phyloP scores from a whole-genome alignment of 2,888 invertebrate species.

The Plebejus argus region DNA sequence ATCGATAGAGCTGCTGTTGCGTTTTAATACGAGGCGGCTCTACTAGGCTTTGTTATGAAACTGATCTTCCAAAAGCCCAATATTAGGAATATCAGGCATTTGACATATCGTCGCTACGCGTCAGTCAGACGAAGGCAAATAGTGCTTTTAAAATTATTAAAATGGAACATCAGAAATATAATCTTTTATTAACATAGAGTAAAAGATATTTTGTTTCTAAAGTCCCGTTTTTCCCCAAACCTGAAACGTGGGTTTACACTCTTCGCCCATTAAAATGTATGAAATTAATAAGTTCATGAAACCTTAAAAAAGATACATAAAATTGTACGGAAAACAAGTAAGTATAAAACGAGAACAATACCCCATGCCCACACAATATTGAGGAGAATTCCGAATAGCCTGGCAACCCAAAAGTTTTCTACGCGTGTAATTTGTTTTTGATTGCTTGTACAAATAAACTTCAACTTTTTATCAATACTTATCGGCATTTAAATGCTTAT shows the following conservation, averaged over 20 bases:
- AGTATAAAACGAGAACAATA: neutral
- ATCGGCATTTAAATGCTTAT: neutral
- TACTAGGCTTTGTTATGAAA: neutral
- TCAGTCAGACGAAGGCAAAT: no score
- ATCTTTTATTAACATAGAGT: no score
- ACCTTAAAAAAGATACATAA: neutral
- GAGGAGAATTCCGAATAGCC: neutral
- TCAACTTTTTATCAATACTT: conserved; percentile 12
- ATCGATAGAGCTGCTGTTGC: neutral
- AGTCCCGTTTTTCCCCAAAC: no score
- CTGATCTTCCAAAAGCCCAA: neutral
- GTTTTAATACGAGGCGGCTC: neutral
- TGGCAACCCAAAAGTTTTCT: conserved; percentile 8
- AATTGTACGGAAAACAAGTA: neutral
- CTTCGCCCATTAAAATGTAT: neutral
- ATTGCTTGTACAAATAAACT: conserved; percentile 14
- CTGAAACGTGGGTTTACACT: neutral
- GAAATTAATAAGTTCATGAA: neutral
- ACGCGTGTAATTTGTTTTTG: conserved; percentile 16
- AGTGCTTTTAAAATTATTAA: no score
- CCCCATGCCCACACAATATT: neutral
- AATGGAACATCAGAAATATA: no score
- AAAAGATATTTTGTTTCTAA: no score
- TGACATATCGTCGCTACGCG: no score
- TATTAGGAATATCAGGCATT: no score